Percentiles rank a stretch among this genome's conserved stretches.
Conservation (phyloP, 2,113 vertebrate genomes). For the Gymnogyps californianus region DNA sequence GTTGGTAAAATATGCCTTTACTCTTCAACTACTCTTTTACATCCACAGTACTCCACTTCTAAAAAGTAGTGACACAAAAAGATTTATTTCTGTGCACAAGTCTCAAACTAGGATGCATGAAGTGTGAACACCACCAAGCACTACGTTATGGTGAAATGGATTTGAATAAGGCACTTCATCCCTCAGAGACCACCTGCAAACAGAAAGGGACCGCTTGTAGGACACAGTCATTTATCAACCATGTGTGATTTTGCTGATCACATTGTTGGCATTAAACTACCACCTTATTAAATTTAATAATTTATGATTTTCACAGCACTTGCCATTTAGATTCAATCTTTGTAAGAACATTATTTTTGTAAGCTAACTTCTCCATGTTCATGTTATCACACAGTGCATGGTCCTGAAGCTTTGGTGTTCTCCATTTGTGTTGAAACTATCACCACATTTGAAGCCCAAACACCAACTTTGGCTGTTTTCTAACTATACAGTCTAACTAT, state of each 20-base stretch:
- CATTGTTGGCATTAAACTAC: background rate
- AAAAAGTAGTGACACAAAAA: background rate
- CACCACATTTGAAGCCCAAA: background rate
- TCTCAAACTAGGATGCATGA: background rate
- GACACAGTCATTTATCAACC: background rate
- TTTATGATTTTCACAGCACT: background rate
- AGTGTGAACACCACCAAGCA: background rate
- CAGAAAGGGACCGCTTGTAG: background rate
- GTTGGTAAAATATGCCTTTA: background rate
- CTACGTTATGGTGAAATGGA: background rate
- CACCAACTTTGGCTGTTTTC: background rate
- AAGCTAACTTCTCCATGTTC: background rate
- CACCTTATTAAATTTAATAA: background rate
- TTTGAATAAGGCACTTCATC: background rate
- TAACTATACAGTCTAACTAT: no score
- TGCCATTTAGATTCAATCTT: background rate
- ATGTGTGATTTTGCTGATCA: fast-evolving
- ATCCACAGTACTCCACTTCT: background rate
- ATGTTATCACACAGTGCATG: fast-evolving
- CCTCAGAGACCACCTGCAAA: background rate
- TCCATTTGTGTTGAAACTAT: background rate
- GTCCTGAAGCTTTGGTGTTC: background rate
- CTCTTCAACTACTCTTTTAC: background rate
- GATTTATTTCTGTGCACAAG: background rate
- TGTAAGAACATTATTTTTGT: background rate